These are phyloP conservation scores for Scortum barcoo DNA, from an alignment of 2,113 vertebrate genomes.

Conservation along the genomic window DNA sequence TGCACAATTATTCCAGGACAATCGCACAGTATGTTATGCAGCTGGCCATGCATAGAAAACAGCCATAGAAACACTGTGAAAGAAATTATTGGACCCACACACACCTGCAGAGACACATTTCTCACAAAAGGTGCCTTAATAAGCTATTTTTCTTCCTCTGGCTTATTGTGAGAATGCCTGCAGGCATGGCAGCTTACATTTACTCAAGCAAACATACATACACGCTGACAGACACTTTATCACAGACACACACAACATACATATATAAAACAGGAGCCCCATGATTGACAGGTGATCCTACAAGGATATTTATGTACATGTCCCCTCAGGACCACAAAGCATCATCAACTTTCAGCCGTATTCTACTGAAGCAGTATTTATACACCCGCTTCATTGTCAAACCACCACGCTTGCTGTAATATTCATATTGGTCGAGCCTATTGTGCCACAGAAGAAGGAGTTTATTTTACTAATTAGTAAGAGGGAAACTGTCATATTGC, in stretches of 20 bases:
- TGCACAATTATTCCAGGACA: neutral
- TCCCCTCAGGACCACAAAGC: constrained; percentile 46
- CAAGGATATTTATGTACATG: constrained; percentile 36
- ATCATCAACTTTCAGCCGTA: constrained; percentile 44
- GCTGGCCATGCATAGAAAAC: neutral
- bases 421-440: constrained; percentile 11
- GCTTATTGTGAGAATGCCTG: constrained; percentile 25
- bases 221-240: constrained; percentile 14
- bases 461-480: constrained; percentile 56
- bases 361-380: constrained; percentile 47
- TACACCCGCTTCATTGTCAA: constrained; percentile 34
- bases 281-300: constrained; percentile 62
- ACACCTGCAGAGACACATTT: constrained; percentile 7
- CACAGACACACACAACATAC: constrained; percentile 3
- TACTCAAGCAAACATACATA: constrained; percentile 26
- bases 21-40: neutral
- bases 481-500: constrained; percentile 32
- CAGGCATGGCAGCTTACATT: constrained; percentile 38
- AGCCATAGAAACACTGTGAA: neutral
- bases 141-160: constrained; percentile 6
- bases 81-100: neutral
- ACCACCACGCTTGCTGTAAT: constrained; percentile 1
- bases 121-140: constrained; percentile 21
- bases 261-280: constrained; percentile 17
- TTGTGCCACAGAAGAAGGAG: constrained; percentile 49